A percentile compares a stretch with the other conserved stretches of the same genome.
Conservation (phyloP, 2,797 vertebrate species). For the Borostomias antarcticus region DNA sequence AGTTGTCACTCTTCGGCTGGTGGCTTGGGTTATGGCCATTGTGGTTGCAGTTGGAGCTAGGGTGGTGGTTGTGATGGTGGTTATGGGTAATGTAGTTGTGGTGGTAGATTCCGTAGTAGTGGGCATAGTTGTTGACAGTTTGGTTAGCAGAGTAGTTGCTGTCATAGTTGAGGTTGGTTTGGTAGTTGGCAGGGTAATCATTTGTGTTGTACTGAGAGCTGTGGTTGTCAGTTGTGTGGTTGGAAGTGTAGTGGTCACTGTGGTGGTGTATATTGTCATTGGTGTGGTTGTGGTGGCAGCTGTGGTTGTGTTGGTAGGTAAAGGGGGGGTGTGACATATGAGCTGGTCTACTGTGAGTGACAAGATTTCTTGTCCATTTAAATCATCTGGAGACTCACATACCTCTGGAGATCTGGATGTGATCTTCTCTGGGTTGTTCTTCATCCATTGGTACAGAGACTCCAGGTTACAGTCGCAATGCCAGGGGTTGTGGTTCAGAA, state of each 20-base stretch:
- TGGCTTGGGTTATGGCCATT: too few relatives aligned
- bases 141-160: constrained; percentile 16
- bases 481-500: constrained; percentile 81
- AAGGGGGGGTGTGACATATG: constrained; percentile 63
- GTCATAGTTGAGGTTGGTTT: accelerated
- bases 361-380: constrained; percentile 57
- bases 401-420: constrained; percentile 43
- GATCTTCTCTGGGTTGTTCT: constrained; percentile 38
- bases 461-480: constrained; percentile 80
- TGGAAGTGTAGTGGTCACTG: too few relatives aligned
- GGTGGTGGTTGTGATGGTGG: too few relatives aligned
- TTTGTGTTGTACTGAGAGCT: background rate
- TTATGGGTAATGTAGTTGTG: background rate
- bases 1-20: constrained; percentile 14
- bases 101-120: background rate
- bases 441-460: constrained; percentile 69
- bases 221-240: background rate
- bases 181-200: background rate
- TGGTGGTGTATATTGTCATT: too few relatives aligned
- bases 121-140: background rate
- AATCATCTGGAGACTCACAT: constrained; percentile 68
- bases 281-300: too few relatives aligned
- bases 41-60: too few relatives aligned
- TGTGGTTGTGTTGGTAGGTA: too few relatives aligned
- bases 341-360: constrained; percentile 63